Conservation (phyloP, 2,113 vertebrate genomes). For the Xenotilapia caudafasciata region DNA sequence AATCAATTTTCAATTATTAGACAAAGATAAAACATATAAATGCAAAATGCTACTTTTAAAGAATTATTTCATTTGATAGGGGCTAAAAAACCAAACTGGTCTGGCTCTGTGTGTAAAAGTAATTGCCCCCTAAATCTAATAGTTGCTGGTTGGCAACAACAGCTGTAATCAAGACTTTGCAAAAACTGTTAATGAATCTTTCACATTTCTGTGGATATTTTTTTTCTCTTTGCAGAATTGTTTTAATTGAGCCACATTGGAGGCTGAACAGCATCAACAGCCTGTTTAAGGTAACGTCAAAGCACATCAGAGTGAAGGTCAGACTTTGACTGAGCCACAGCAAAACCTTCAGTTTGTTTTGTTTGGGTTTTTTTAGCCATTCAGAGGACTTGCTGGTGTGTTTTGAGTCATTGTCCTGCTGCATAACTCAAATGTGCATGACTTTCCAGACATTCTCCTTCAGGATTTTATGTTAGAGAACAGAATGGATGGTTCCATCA, state of each 20-base stretch:
- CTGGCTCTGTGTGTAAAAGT: neutral
- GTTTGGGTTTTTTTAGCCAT: rapidly evolving
- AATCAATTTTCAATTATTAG: neutral
- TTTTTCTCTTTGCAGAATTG: neutral
- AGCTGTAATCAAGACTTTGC: neutral
- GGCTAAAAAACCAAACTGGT: neutral
- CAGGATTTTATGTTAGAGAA: neutral
- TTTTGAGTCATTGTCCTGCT: neutral
- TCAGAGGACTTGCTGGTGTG: neutral
- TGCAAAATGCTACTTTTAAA: neutral
- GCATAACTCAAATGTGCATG: neutral
- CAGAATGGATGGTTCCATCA: neutral
- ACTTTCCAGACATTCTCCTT: neutral
- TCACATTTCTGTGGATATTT: neutral
- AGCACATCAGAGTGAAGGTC: neutral
- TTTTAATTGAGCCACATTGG: neutral
- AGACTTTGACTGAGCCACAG: neutral
- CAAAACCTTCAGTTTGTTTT: neutral
- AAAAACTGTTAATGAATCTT: neutral
- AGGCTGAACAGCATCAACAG: neutral
- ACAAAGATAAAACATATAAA: neutral
- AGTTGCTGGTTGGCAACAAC: neutral
- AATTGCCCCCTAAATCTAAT: neutral
- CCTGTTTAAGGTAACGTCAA: neutral
- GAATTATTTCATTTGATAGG: neutral